Base-by-base conservation (phyloP, 2,113 vertebrate genomes). In the Eptesicus fuscus region DNA sequence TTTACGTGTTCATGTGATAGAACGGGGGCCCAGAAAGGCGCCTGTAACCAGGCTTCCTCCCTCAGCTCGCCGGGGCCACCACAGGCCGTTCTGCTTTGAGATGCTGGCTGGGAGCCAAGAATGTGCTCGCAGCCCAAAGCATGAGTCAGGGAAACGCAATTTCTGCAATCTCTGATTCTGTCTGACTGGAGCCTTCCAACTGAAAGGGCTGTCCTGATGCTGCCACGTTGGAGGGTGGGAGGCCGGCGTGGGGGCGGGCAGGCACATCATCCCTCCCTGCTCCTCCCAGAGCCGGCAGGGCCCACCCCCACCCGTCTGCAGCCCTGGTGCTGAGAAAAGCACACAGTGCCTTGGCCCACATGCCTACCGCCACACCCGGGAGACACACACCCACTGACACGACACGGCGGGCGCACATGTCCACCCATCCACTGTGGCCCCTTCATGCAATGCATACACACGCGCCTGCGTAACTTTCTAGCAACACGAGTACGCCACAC, bases 131-230 rank as follows among this genome's bases (percentile, higher is more conserved):
- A 30, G 74, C 32, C 73, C 73, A 77, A 74, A 73, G 91, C 77
- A 63, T 93, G 96, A 97, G 94, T 96, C 96, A 97, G 95, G 93
- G 47, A 93, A 94, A 95, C 2, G 8, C 32, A 14, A 32, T 63
- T 90, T 89, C 90, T 92, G 88, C 88, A 90, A 78, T 83, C 88
- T 84, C 44, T n/a, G 79, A 44, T 25, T 74, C 74, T 82, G 51
- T 76, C 56, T 40, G 61, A 1, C 23, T 49, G 4, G 59, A 85
- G 65, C 88, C 82, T 84, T 92, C 63, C 2, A 9, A 76, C 79
- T 17, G 14, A 84, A 63, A 47, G n/a, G 90, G 77, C 88, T 11
- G 77, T 80, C 69, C 80, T 13, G 30, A 0, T 9, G 20, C 83
- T 73, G 80, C 88, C 95, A 94, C 37, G 84, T 86, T 4, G 77